Conservation (phyloP, 1,140 invertebrate species). For the Lordiphosa mommai region DNA sequence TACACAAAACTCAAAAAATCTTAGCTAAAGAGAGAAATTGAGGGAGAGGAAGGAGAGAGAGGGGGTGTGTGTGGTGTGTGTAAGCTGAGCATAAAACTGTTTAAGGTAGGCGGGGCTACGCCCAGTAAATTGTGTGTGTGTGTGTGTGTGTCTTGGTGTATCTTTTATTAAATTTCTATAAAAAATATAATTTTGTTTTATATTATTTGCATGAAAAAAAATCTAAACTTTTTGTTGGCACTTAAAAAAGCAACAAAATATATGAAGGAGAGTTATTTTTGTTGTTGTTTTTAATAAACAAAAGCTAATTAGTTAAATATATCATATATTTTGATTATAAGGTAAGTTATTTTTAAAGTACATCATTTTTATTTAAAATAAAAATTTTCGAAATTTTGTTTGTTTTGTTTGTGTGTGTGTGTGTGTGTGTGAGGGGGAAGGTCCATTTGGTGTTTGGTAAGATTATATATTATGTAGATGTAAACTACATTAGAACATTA, state of each 20-base stretch:
- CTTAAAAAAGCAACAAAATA: conserved; percentile 33
- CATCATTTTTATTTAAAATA: conserved; percentile 64
- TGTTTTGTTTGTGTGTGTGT: conserved; percentile 16
- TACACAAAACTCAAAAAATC: conserved; percentile 50
- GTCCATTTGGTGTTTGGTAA: conserved; percentile 11
- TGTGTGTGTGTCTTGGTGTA: conserved; percentile 15
- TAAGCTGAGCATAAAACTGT: conserved; percentile 44
- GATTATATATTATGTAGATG: conserved; percentile 50
- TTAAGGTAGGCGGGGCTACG: conserved; percentile 38
- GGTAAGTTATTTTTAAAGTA: conserved; percentile 36
- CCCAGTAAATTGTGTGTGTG: conserved; percentile 26
- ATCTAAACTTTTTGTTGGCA: conserved; percentile 46
- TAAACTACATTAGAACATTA: conserved; percentile 57
- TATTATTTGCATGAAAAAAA: conserved; percentile 37
- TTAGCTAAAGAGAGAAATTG: conserved; percentile 15
- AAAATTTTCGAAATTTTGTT: conserved; percentile 27
- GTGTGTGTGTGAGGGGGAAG: conserved; percentile 3
- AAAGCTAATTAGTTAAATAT: conserved; percentile 25
- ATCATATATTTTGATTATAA: conserved; percentile 40
- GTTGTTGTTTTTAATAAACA: conserved; percentile 16
- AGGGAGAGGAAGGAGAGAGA: conserved; percentile 11
- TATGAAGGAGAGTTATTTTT: conserved; percentile 11
- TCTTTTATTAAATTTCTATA: conserved; percentile 54
- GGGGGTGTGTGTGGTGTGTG: not conserved
- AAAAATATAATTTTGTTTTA: conserved; percentile 67